Evolutionary conservation across 2,113 vertebrate genomes (phyloP).

Genomic region (Cebus imitator): DNA sequence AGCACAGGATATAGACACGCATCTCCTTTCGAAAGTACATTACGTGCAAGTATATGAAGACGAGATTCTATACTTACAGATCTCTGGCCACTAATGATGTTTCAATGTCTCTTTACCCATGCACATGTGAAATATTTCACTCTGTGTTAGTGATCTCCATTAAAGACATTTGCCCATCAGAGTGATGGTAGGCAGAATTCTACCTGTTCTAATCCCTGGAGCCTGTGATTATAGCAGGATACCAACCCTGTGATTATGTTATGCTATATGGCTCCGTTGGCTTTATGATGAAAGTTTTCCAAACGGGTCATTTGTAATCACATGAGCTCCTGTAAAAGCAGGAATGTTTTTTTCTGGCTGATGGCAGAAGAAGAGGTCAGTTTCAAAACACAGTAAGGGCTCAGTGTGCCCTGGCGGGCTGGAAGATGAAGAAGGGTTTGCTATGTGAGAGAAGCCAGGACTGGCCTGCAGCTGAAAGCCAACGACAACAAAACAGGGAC

Average conservation of each 20-base stretch:
- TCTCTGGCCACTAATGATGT: neutral
- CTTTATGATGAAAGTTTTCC: neutral
- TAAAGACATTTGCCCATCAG: neutral
- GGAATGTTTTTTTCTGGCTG: neutral
- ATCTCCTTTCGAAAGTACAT: neutral
- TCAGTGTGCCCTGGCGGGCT: neutral
- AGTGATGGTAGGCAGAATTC: neutral
- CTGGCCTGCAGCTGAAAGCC: neutral
- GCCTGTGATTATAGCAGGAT: neutral
- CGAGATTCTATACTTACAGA: neutral
- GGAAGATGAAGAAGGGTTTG: neutral
- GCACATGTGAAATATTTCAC: neutral
- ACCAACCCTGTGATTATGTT: neutral
- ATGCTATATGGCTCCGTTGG: neutral
- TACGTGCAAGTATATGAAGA: neutral
- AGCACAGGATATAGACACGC: neutral
- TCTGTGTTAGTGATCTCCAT: neutral
- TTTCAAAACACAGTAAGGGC: neutral
- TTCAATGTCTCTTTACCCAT: neutral
- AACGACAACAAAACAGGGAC: neutral
- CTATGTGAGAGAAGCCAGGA: neutral
- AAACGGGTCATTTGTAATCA: neutral
- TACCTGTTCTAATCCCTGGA: neutral
- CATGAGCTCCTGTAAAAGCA: neutral
- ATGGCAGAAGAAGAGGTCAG: neutral